Evolutionary conservation across 2,797 vertebrate species (phyloP), one percentile per base, ranked within the genome.

Genomic region (Morelia viridis): DNA sequence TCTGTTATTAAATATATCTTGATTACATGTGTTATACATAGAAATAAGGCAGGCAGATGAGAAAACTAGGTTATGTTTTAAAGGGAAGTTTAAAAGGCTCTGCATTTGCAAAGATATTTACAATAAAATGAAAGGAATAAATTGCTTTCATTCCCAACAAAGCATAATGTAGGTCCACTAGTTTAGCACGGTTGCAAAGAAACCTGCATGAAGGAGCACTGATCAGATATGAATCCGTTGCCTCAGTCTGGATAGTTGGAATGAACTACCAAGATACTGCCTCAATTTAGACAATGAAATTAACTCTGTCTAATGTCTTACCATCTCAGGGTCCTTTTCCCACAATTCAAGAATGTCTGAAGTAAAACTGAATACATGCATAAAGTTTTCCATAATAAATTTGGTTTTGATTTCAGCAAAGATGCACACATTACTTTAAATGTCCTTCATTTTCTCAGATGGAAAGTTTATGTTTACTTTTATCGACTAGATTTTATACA

Each of bases 401-500:
- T 90, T 87, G 46, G 56, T 87, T 89, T 88, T 80, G 24, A 58
- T 92, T 58, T 71, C 31, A 58, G 10, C 46, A 58, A 61, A 80
- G 83, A 83, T 90, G 17, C 24, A 62, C 19, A 64, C 57, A 7
- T 41, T 88, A 17, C 22, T 68, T 56, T 84, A 53, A 0, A 68
- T 57, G 24, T 57, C 2, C 0, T 58, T n/a, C 83, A 53, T 19
- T 87, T 62, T 19, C 5, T 90, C 58, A 24, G 5, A 68, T 53
- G 50, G 10, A 58, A 83, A n/a, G 4, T 85, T 87, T 53, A n/a
- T 9, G 13, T 57, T 93, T 91, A 0, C 58, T 90, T 56, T 92
- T 86, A 12, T 94, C 2, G 2, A 94, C 76, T 96, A 99, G 99
- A 96, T 98, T 98, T 96, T 99, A 99, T 95, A 99, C 99, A 90